Evolutionary conservation across 2,888 invertebrate species (phyloP), one percentile per base, ranked within the genome.

Genomic region (Cheilosia pagana): DNA sequence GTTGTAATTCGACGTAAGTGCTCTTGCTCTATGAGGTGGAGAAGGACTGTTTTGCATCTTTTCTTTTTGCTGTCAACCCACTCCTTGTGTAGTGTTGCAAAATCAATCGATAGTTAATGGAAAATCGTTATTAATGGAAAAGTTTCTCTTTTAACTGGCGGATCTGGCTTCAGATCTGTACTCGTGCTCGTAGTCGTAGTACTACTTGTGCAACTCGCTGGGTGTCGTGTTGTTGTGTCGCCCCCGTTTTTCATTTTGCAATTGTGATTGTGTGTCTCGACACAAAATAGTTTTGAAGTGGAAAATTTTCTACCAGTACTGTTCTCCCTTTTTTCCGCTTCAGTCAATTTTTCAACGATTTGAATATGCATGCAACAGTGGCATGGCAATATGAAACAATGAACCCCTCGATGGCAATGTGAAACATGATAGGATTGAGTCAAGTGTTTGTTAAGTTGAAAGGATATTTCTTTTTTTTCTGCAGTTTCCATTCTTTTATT

Each of bases 71-170:
- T 21, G 6, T 48, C 48, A 28, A 43, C 67, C 28, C 52, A 52
- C 41, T 62, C 57, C 45, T 77, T 19, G 31, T 45, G 25, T 82
- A 72, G 77, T 88, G 89, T 88, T 88, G 88, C 88, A 87, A 90
- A 91, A 91, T 91, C 91, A 91, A 91, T 91, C 91, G 91, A 91
- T 91, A 90, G 90, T 91, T 91, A 91, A 91, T 91, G 91, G 91
- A 91, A 91, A 91, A 91, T 91, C 91, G 90, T 91, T 91, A 91
- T 91, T 91, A 91, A 91, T 91, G 91, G 90, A 90, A 89, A 91
- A 90, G 83, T 90, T 91, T 88, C 71, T 62, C 60, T 79, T 75
- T 67, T 57, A 67, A 70, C 68, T 60, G 74, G 65, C 35, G 25
- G 50, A 60, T 72, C 41, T 59, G 41, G n/a, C 21, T 28, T 16